These are phyloP conservation scores for Clistopyga incitator DNA, from an alignment of 2,888 invertebrate genomes.

Conservation along the genomic window DNA sequence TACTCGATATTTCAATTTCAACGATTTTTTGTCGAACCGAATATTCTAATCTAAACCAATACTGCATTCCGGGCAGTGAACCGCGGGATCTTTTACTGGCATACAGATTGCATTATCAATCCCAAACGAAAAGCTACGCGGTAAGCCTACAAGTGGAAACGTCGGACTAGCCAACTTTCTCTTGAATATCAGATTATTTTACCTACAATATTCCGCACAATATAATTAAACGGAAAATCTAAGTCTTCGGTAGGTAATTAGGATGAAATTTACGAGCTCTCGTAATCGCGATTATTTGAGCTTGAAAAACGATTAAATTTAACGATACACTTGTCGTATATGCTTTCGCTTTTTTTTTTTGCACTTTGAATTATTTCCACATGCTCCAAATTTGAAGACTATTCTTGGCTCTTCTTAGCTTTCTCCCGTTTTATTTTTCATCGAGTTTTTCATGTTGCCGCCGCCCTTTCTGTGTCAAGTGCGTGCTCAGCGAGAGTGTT, in stretches of 20 bases:
- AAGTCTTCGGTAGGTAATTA: slow-evolving; percentile 1
- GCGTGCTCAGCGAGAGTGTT: neutral
- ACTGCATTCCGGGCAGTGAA: too few relatives aligned
- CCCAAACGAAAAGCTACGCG: neutral
- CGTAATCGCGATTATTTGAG: neutral
- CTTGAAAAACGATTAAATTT: neutral
- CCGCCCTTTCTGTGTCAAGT: slow-evolving; percentile 11
- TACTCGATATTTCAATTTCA: neutral
- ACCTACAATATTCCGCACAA: neutral
- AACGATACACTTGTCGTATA: neutral
- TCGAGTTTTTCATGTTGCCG: neutral
- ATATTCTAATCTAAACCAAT: too few relatives aligned
- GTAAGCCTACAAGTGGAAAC: neutral
- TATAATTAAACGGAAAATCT: neutral
- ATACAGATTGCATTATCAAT: neutral
- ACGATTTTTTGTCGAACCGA: slow-evolving; percentile 9
- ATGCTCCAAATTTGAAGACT: slow-evolving; percentile 4
- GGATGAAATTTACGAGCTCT: slow-evolving; percentile 15
- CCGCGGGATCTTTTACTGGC: neutral
- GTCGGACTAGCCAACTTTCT: slow-evolving; percentile 7
- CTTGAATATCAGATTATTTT: slow-evolving; percentile 21
- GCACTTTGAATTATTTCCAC: slow-evolving; percentile 4
- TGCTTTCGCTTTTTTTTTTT: neutral
- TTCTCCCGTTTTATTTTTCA: slow-evolving; percentile 6
- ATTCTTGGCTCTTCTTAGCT: slow-evolving; percentile 1